Evolutionary conservation across 2,113 vertebrate genomes (phyloP).

Genomic region (Oryzias melastigma): DNA sequence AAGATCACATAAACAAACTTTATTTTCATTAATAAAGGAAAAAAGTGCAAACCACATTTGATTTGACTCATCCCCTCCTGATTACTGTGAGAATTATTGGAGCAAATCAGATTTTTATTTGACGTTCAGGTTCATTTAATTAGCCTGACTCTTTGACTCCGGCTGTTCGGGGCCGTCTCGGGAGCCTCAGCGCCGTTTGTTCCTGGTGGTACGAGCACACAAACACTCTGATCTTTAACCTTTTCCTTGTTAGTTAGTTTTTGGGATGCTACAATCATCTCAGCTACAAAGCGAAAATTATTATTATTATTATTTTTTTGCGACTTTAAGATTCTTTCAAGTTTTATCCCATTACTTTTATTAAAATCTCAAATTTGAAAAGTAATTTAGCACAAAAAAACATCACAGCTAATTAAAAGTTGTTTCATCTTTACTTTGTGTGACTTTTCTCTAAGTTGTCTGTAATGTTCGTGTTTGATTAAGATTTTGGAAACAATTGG

Average conservation of each 20-base stretch:
- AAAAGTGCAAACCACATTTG: neutral
- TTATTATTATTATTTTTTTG: too few species aligned
- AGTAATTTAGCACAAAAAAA: too few species aligned
- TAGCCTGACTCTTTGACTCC: neutral
- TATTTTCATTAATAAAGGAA: neutral
- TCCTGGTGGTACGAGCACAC: neutral
- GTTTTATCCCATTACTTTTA: neutral
- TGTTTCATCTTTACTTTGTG: too few species aligned
- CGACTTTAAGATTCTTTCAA: constrained; percentile 20
- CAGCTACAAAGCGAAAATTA: neutral
- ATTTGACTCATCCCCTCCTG: neutral
- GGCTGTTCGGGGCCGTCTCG: neutral
- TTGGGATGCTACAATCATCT: neutral
- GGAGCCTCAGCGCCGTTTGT: neutral
- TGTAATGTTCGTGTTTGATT: too few species aligned
- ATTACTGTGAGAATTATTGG: neutral
- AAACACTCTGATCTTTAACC: constrained; percentile 4
- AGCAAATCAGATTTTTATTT: constrained; percentile 3
- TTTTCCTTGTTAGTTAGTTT: neutral
- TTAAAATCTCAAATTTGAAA: constrained; percentile 22
- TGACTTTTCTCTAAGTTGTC: too few species aligned
- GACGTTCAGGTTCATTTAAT: neutral
- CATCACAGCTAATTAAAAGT: too few species aligned
- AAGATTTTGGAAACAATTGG: too few species aligned
- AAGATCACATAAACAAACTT: neutral